Evolutionary conservation across 2,797 vertebrate genomes (phyloP).

Genomic region (Pachyuromys duprasi): DNA sequence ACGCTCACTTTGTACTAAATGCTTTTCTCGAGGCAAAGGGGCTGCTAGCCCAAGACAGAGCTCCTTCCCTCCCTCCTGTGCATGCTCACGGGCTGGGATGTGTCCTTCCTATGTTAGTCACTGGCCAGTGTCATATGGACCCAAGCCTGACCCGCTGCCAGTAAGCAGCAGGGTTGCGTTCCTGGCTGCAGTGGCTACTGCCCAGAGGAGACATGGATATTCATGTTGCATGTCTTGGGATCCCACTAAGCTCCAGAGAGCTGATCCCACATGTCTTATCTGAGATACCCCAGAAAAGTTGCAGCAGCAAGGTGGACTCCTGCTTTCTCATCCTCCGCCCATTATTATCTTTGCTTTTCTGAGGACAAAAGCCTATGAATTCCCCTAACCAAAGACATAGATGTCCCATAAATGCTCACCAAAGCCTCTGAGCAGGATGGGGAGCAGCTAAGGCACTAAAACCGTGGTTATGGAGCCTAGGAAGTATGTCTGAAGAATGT

Average conservation of each 20-base stretch:
- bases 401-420: neutral
- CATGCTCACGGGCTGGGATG: conserved; percentile 46
- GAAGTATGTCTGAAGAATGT: neutral
- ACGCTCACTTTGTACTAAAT: conserved; percentile 91
- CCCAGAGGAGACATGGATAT: neutral
- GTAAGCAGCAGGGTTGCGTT: neutral
- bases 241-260: neutral
- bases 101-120: conserved; percentile 70
- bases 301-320: neutral
- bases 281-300: neutral
- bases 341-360: neutral
- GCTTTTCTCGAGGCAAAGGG: conserved; percentile 85
- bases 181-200: neutral
- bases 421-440: too few relatives aligned
- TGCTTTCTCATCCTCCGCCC: neutral
- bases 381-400: neutral
- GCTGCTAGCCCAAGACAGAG: conserved; percentile 81
- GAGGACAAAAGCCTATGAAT: neutral
- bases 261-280: neutral
- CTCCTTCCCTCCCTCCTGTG: conserved; percentile 77
- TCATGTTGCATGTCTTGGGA: neutral
- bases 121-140: neutral
- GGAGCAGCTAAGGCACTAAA: neutral
- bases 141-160: conserved; percentile 45
- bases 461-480: neutral